Conservation (phyloP, 1,140 invertebrate genomes). For the Piezodorus guildinii region DNA sequence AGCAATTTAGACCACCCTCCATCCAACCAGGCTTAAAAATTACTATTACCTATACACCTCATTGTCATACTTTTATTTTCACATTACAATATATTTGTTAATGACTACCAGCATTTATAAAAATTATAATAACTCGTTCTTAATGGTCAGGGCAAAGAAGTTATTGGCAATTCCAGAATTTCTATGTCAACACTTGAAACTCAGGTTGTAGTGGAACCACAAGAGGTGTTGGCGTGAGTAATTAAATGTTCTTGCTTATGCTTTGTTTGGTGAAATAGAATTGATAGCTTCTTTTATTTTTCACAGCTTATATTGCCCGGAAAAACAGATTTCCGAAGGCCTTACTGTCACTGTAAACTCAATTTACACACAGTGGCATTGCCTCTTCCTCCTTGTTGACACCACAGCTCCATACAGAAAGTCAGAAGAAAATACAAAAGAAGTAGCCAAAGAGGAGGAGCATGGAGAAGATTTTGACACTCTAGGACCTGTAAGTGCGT, state of each 20-base stretch:
- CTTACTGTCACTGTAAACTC: slow-evolving; percentile 44
- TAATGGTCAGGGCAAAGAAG: neutral
- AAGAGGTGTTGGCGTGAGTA: slow-evolving; percentile 42
- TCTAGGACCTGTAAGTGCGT: slow-evolving; percentile 31
- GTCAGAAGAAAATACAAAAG: slow-evolving; percentile 1
- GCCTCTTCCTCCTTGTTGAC: slow-evolving; percentile 47
- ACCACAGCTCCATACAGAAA: slow-evolving; percentile 45
- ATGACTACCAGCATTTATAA: too few species aligned
- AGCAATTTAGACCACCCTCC: too few species aligned
- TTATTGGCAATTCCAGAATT: slow-evolving; percentile 13
- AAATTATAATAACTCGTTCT: slow-evolving; percentile 17
- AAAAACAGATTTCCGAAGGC: slow-evolving; percentile 40
- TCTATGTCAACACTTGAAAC: slow-evolving; percentile 35
- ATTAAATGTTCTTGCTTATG: neutral
- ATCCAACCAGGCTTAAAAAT: too few species aligned
- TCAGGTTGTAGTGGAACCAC: slow-evolving; percentile 38
- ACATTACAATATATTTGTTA: too few species aligned
- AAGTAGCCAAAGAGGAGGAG: slow-evolving; percentile 18
- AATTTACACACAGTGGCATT: slow-evolving; percentile 45
- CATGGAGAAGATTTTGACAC: slow-evolving; percentile 28
- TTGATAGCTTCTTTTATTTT: slow-evolving; percentile 11
- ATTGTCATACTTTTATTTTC: too few species aligned
- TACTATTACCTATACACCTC: too few species aligned
- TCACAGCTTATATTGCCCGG: slow-evolving; percentile 45
- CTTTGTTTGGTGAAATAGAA: neutral